Percentiles rank a stretch among this genome's conserved stretches.
phyloP scores from a whole-genome alignment of 2,113 vertebrate species.

The Callaeas wilsoni region DNA sequence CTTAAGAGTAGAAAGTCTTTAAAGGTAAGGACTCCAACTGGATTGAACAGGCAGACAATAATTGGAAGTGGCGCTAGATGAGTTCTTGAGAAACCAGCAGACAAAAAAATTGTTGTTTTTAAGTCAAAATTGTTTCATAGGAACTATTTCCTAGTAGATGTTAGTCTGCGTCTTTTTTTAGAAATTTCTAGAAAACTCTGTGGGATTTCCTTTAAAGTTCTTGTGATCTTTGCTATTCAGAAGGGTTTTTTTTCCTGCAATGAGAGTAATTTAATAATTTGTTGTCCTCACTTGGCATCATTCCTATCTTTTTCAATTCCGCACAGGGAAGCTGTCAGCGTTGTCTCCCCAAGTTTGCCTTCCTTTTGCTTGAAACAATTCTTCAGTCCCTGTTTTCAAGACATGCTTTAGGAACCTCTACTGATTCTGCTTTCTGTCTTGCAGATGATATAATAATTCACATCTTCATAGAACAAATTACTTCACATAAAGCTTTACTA shows the following conservation, averaged over 20 bases:
- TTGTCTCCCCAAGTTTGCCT: not conserved
- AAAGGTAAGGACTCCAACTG: not conserved
- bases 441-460: not conserved
- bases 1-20: not conserved
- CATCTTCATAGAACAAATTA: not conserved
- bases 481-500: not conserved
- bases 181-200: not conserved
- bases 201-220: not conserved
- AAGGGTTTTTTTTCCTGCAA: not conserved
- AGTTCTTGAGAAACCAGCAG: not conserved
- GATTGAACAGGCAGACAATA: not conserved
- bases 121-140: not conserved
- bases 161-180: not conserved
- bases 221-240: not conserved
- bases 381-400: not conserved
- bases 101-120: not conserved
- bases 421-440: not conserved
- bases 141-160: not conserved
- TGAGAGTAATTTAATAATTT: not conserved
- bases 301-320: not conserved
- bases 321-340: accelerated
- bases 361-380: not conserved
- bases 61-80: not conserved
- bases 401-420: not conserved
- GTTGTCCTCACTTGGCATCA: not conserved